Conservation (phyloP, 2,113 vertebrate genomes). For the Panthera leo region DNA sequence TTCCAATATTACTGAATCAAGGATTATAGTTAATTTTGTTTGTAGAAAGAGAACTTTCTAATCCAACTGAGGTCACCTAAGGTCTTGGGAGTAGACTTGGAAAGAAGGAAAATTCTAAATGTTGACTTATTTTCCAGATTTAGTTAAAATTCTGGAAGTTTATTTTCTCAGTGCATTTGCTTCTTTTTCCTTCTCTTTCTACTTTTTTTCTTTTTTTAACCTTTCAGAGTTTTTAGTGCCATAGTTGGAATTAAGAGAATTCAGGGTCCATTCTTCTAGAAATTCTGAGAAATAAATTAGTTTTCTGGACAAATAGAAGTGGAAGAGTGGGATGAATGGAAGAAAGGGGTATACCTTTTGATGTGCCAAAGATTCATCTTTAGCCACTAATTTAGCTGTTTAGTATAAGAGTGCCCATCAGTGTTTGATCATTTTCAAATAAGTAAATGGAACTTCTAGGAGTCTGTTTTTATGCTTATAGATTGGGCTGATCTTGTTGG, state of each 20-base stretch:
- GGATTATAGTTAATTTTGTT: conserved; percentile 5
- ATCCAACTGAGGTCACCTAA: conserved; percentile 29
- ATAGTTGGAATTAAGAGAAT: neutral
- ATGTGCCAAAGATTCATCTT: neutral
- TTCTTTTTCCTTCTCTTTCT: neutral
- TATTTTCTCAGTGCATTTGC: neutral
- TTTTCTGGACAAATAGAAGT: neutral
- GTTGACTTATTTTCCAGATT: conserved; percentile 33
- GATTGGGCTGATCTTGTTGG: neutral
- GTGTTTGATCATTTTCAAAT: neutral
- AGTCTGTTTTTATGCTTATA: neutral
- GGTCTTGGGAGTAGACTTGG: conserved; percentile 20
- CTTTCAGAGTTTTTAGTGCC: neutral
- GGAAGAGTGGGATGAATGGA: neutral
- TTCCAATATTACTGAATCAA: neutral
- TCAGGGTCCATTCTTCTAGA: neutral
- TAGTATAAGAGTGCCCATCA: neutral
- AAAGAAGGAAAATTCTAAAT: conserved; percentile 49
- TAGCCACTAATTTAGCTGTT: neutral
- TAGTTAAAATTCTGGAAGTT: conserved; percentile 22
- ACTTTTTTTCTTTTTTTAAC: neutral
- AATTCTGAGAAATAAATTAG: neutral
- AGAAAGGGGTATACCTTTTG: neutral
- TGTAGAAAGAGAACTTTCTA: conserved; percentile 26
- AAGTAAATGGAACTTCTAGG: neutral